Evolutionary conservation across 2,113 vertebrate species (phyloP).

Genomic region (Psittacus erithacus): DNA sequence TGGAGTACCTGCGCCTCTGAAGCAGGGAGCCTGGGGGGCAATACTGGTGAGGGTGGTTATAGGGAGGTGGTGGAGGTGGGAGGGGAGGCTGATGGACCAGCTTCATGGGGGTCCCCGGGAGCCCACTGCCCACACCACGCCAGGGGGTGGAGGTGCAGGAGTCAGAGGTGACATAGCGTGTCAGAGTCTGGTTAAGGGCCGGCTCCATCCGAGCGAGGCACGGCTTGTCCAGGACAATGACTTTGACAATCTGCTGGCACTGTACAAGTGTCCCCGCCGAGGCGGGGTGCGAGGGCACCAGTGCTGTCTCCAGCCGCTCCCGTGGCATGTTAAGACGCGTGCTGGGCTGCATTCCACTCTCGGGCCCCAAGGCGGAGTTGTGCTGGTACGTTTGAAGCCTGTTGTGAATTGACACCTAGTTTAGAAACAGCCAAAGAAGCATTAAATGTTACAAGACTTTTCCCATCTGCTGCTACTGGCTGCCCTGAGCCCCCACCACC

Average conservation of each 20-base stretch:
- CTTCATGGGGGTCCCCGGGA: slow-evolving; percentile 79
- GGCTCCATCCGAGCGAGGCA: slow-evolving; percentile 93
- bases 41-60: slow-evolving; percentile 96
- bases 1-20: slow-evolving; percentile 91
- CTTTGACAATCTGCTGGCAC: slow-evolving; percentile 99
- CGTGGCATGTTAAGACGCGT: slow-evolving; percentile 86
- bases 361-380: slow-evolving; percentile 86
- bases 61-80: slow-evolving; percentile 93
- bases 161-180: slow-evolving; percentile 90
- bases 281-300: slow-evolving; percentile 81
- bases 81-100: slow-evolving; percentile 88
- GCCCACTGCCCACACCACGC: slow-evolving; percentile 71
- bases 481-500: slow-evolving; percentile 52
- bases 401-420: slow-evolving; percentile 99
- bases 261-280: slow-evolving; percentile 93
- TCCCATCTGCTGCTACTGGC: slow-evolving; percentile 77
- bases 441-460: slow-evolving; percentile 97
- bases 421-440: slow-evolving; percentile 99
- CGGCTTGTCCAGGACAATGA: slow-evolving; percentile 98
- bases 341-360: slow-evolving; percentile 84
- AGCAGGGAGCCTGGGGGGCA: slow-evolving; percentile 93
- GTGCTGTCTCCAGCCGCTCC: slow-evolving; percentile 81
- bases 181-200: slow-evolving; percentile 92
- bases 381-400: slow-evolving; percentile 99
- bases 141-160: slow-evolving; percentile 89